Conservation (phyloP, 2,888 invertebrate genomes). For the Baronia brevicornis region DNA sequence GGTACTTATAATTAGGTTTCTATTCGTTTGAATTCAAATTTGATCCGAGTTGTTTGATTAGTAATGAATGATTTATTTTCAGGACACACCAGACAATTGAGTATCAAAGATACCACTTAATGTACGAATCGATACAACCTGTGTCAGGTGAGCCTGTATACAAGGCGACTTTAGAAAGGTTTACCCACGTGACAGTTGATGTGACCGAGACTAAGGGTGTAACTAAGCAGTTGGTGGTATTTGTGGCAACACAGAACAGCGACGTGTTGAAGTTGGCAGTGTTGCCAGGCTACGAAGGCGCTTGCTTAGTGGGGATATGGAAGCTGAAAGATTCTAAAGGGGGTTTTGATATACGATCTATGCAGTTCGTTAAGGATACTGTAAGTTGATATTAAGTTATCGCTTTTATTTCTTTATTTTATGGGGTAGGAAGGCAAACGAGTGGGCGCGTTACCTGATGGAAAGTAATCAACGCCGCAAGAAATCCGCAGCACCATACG, state of each 20-base stretch:
- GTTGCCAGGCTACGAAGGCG: constrained; percentile 79
- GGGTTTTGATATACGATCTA: constrained; percentile 75
- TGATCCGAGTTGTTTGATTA: background rate
- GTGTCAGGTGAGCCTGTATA: constrained; percentile 81
- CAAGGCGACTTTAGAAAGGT: constrained; percentile 80
- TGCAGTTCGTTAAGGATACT: constrained; percentile 88
- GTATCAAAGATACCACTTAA: constrained; percentile 86
- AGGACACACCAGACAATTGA: constrained; percentile 74
- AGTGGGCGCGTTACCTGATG: too few relatives aligned
- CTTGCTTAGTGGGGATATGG: constrained; percentile 92
- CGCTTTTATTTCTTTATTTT: too few relatives aligned
- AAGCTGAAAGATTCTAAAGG: constrained; percentile 77
- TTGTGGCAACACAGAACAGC: constrained; percentile 85
- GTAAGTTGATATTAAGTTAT: constrained; percentile 53
- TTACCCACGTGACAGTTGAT: constrained; percentile 89
- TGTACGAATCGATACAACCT: constrained; percentile 91
- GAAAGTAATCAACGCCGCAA: too few relatives aligned
- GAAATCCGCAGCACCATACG: too few relatives aligned
- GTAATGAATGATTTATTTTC: constrained; percentile 14
- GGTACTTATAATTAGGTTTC: constrained; percentile 28
- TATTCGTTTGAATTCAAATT: background rate
- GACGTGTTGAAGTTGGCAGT: constrained; percentile 87
- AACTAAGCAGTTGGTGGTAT: constrained; percentile 83
- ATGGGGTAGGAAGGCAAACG: too few relatives aligned
- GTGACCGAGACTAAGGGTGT: constrained; percentile 82